Percentiles rank a stretch among this genome's conserved stretches.
Conservation (phyloP, 1,140 invertebrate species). For the Meloidogyne floridensis region DNA sequence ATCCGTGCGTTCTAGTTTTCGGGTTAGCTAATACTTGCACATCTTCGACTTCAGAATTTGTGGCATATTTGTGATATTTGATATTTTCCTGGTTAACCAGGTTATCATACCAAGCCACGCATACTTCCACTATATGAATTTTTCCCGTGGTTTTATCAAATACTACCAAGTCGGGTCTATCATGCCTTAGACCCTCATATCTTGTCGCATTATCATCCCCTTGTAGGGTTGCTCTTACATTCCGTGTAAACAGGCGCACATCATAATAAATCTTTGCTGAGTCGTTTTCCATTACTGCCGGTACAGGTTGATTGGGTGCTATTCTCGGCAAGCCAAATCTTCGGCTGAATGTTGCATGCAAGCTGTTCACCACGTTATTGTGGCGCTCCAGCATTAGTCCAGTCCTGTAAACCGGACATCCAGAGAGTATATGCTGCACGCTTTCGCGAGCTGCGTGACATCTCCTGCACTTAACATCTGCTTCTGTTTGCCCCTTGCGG, state of each 20-base stretch:
- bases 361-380: neutral
- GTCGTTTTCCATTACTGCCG: slow-evolving; percentile 3
- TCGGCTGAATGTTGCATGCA: neutral
- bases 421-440: neutral
- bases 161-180: neutral
- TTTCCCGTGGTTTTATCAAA: neutral
- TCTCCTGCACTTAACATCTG: neutral
- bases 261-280: neutral
- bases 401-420: neutral
- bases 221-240: neutral
- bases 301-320: neutral
- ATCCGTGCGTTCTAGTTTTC: neutral
- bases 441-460: neutral
- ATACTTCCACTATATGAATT: neutral
- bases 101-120: neutral
- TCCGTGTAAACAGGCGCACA: neutral
- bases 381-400: neutral
- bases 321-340: neutral
- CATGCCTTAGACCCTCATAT: neutral
- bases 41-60: neutral
- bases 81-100: neutral
- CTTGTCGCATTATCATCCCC: too few relatives aligned
- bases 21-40: neutral
- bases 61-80: slow-evolving; percentile 12
- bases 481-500: neutral